These are phyloP conservation scores for Zootermopsis nevadensis DNA, from an alignment of 2,888 invertebrate genomes.

Conservation along the genomic window DNA sequence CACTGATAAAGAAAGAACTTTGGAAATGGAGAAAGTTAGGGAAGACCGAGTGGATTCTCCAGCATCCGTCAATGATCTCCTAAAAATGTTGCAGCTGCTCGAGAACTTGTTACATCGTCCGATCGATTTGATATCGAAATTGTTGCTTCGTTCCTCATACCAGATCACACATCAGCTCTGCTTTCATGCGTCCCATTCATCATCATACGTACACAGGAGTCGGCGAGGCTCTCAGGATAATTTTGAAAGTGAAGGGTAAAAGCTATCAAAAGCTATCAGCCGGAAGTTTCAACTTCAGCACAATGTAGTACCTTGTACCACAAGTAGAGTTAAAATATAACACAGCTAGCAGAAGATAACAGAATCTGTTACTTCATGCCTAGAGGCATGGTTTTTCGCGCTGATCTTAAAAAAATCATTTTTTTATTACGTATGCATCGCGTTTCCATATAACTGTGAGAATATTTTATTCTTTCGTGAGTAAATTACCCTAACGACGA, in stretches of 20 bases:
- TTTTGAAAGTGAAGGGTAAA: conserved; percentile 21
- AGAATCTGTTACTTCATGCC: background rate
- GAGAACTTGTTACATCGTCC: background rate
- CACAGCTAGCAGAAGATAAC: background rate
- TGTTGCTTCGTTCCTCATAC: background rate
- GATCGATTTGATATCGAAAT: background rate
- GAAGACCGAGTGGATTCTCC: background rate
- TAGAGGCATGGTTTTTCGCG: background rate
- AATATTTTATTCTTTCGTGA: too few species aligned
- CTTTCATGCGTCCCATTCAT: background rate
- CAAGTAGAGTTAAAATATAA: background rate
- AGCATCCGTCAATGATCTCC: background rate
- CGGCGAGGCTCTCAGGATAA: conserved; percentile 24
- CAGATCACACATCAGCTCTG: background rate
- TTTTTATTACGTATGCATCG: too few species aligned
- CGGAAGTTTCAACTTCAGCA: conserved; percentile 7
- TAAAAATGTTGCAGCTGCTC: background rate
- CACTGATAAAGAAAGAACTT: too few species aligned
- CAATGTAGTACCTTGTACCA: background rate
- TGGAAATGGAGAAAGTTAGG: too few species aligned
- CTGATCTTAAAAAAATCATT: too few species aligned
- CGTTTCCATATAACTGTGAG: too few species aligned
- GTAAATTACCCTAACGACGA: too few species aligned
- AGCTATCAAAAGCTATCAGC: conserved; percentile 31
- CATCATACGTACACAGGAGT: background rate